phyloP scores from a whole-genome alignment of 2,888 invertebrate genomes.

The Tetragonisca angustula region DNA sequence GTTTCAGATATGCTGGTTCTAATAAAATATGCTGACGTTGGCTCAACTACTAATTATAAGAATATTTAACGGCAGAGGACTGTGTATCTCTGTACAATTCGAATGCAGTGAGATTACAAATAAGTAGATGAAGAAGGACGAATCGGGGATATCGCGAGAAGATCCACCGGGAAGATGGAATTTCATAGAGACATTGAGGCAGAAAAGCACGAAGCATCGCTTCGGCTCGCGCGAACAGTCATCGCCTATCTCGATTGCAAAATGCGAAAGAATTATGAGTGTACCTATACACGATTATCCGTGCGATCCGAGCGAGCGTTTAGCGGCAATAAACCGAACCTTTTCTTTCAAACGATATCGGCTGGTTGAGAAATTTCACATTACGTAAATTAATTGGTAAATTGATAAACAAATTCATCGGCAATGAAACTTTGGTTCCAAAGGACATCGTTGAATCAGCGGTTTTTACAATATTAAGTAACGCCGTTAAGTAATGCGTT shows the following conservation, averaged over 20 bases:
- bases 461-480: conserved; percentile 34
- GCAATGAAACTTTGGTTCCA: background rate
- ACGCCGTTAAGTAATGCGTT: conserved; percentile 42
- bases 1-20: background rate
- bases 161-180: background rate
- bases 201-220: conserved; percentile 14
- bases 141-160: background rate
- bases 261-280: conserved; percentile 25
- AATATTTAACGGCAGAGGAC: background rate
- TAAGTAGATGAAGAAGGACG: background rate
- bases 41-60: background rate
- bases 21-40: background rate
- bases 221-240: conserved; percentile 16
- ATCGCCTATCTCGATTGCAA: conserved; percentile 27
- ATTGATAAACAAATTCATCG: conserved; percentile 10
- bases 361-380: conserved; percentile 13
- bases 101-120: background rate
- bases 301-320: background rate
- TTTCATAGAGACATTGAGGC: background rate
- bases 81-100: background rate
- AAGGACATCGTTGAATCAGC: conserved; percentile 28
- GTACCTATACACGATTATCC: conserved; percentile 20
- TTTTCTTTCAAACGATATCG: background rate
- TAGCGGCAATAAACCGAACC: conserved; percentile 6
- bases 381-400: background rate